Base-by-base conservation (phyloP, 1,140 invertebrate genomes). In the Drosophila yakuba region DNA sequence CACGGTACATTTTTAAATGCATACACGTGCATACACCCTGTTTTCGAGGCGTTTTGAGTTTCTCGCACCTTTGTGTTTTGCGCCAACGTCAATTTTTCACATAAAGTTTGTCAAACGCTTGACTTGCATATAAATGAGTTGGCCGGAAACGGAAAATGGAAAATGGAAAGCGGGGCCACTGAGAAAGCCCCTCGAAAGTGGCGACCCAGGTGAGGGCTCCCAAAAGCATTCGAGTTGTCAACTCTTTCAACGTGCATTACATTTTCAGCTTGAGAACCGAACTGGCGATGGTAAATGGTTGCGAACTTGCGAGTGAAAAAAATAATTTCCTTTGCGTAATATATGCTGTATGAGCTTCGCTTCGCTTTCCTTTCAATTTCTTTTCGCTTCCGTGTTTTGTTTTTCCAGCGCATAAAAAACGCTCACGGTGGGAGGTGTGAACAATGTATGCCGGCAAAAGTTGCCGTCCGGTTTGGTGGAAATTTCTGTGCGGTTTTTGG, bases 91-190 rank as follows among this genome's bases (percentile, higher is more conserved):
- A 89, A 89, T 89, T 89, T 89, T 89, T 89, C 84, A 89, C 84
- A 89, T 89, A 84, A 89, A 89, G 77, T 89, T 89, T 89, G 84
- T 68, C 75, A 78, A 89, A 88, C 84, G 80, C 84, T 89, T 84
- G 84, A 89, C 84, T 89, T 89, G 84, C 84, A 89, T 89, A 89
- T 89, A 89, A 89, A 89, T 89, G 84, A 89, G 76, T 80, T 89
- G 80, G 69, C 69, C 66, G 47, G 62, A 74, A 51, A 64, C 58
- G 56, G 56, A 60, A 76, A 78, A 41, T 15, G 72, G 56, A 60
- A 76, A 20, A 20, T 20, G 20, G 20, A 20, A 2, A 78, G 47
- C 20, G 72, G 39, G 64, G 56, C 56, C 43, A 57, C 66, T 58
- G 66, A 58, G 69, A 35, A 43, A 55, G 50, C 32, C 35, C 20